These are phyloP conservation scores for Leptopilina syphax DNA, from an alignment of 2,888 invertebrate species.

Conservation along the genomic window DNA sequence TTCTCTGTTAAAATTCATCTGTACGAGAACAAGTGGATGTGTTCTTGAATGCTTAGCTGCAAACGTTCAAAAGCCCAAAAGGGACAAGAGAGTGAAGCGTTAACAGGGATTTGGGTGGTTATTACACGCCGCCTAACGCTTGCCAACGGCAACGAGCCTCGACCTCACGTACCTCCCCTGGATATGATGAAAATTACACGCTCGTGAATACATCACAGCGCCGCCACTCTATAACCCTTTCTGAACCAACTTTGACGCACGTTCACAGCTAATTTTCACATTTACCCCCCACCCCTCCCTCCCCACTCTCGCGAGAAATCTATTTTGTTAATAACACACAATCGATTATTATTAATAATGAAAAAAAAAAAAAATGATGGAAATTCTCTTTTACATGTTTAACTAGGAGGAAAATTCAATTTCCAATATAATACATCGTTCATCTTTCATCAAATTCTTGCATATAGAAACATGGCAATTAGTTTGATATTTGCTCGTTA, in stretches of 20 bases:
- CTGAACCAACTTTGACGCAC: constrained; percentile 17
- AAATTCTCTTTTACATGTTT: no score
- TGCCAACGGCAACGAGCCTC: constrained; percentile 51
- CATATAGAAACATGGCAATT: no score
- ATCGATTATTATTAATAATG: no score
- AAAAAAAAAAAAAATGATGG: no score
- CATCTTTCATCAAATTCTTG: no score
- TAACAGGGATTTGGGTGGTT: constrained; percentile 63
- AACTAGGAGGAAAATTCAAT: no score
- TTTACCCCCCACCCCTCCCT: neutral
- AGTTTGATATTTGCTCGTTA: no score
- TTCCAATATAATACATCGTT: no score
- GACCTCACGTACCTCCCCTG: constrained; percentile 53
- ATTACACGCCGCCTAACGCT: constrained; percentile 58
- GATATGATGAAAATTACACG: constrained; percentile 64
- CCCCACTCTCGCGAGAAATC: no score
- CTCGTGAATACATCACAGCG: constrained; percentile 29
- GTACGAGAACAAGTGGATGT: neutral
- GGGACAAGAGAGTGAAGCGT: constrained; percentile 50
- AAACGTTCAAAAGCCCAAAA: constrained; percentile 23
- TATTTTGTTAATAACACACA: no score
- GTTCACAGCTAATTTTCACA: constrained; percentile 24
- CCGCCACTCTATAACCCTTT: neutral
- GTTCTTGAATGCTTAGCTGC: neutral
- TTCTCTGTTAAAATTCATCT: neutral